Evolutionary conservation across 1,140 invertebrate species (phyloP), one percentile per base, ranked within the genome.

Genomic region (Augochlora pura): DNA sequence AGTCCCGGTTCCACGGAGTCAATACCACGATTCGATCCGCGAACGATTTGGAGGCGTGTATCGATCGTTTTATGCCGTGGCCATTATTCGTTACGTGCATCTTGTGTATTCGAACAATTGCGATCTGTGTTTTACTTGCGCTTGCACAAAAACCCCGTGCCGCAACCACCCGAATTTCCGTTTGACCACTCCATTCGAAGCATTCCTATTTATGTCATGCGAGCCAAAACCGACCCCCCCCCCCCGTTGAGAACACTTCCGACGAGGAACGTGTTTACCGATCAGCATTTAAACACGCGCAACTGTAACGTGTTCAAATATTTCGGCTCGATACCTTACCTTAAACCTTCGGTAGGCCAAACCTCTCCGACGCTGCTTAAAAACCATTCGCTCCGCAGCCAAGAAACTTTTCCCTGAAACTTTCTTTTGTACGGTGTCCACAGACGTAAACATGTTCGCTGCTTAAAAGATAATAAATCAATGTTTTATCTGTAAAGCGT

Each of bases 61-160:
- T 57, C 66, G 69, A 60, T 27, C 70, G 27, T 57, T 57, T 57
- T 60, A 74, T 71, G 49, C 46, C 57, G 32, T 77, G 63, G 79
- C 46, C 64, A 84, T 59, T 52, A 63, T 83, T 54, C 73, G 59
- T 68, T 79, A 27, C 52, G 65, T 38, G 65, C 23, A 62, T 72
- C 60, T 62, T 69, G 21, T 74, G 65, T 52, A 59, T 66, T 49
- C 25, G n/a, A 65, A 79, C 39, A 49, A 66, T 74, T 39, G 63
- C 42, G 70, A 79, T 66, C 18, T 73, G 70, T 74, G 54, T 79
- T 73, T 66, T 74, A 72, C 39, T 66, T 79, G 46, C 49, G 70
- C 72, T 66, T 79, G 77, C 77, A 74, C 70, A 52, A 66, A 49
- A 21, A 23, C 42, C 25, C 38, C 23, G 21, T 16, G 60, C 32